These are phyloP conservation scores for Halictus ligatus DNA, from an alignment of 2,888 invertebrate species.

Conservation along the genomic window DNA sequence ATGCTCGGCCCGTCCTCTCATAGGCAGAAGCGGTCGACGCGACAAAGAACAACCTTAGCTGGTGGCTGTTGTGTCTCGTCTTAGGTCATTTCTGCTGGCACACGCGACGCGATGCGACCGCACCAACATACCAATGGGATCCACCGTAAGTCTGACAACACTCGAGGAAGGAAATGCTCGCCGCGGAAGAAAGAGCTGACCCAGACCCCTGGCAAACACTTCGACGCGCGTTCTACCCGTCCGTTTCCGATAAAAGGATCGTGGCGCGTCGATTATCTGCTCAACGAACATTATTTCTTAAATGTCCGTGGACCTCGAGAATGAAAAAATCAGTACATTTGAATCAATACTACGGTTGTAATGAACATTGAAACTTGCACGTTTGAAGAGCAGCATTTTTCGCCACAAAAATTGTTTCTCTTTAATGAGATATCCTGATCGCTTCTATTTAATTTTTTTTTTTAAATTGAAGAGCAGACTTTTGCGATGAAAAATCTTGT, in stretches of 20 bases:
- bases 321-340: too few relatives aligned
- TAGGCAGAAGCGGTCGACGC: conserved; percentile 42
- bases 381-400: too few relatives aligned
- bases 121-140: not conserved
- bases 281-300: too few relatives aligned
- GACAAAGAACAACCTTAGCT: conserved; percentile 36
- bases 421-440: too few relatives aligned
- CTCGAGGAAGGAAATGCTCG: not conserved
- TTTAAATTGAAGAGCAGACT: too few relatives aligned
- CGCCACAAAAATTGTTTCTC: too few relatives aligned
- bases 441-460: too few relatives aligned
- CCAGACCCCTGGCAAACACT: not conserved
- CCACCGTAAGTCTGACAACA: not conserved
- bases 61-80: not conserved
- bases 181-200: not conserved
- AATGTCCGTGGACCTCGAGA: too few relatives aligned
- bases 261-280: too few relatives aligned
- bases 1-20: conserved; percentile 47
- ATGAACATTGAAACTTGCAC: too few relatives aligned
- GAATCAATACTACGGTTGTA: too few relatives aligned
- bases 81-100: not conserved
- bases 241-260: not conserved
- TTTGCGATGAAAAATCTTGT: too few relatives aligned
- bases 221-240: not conserved
- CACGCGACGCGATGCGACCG: not conserved